Evolutionary conservation across 1,140 invertebrate species (phyloP).

Genomic region (Papilio glaucus): DNA sequence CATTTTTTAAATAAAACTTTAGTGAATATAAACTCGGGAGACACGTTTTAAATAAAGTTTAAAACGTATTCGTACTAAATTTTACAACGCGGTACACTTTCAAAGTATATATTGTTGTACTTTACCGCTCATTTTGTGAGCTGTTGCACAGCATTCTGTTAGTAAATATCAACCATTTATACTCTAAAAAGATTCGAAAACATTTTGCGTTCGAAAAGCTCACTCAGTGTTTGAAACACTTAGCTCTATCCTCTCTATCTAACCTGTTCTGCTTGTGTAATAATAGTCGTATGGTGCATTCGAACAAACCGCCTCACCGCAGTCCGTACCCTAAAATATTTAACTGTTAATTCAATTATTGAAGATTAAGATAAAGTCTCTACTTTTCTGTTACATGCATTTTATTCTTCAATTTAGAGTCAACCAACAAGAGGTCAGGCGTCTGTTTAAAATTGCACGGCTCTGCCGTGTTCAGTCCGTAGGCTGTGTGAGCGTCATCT

Average conservation of each 20-base stretch:
- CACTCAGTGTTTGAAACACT: slow-evolving; percentile 18
- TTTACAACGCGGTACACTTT: background rate
- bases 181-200: slow-evolving; percentile 4
- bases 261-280: too few relatives aligned
- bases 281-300: background rate
- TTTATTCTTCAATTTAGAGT: slow-evolving; percentile 49
- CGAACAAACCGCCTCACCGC: background rate
- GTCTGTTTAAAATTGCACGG: slow-evolving; percentile 71
- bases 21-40: background rate
- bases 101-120: slow-evolving; percentile 7
- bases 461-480: slow-evolving; percentile 57
- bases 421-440: slow-evolving; percentile 52
- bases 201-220: slow-evolving; percentile 15
- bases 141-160: slow-evolving; percentile 8
- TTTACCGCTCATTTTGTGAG: slow-evolving; percentile 3
- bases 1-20: background rate
- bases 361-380: background rate
- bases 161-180: slow-evolving; percentile 14
- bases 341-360: background rate
- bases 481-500: slow-evolving; percentile 62
- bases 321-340: background rate
- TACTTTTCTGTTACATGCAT: background rate
- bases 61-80: slow-evolving; percentile 1
- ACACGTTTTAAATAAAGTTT: slow-evolving; percentile 14
- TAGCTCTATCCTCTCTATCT: too few relatives aligned